Evolutionary conservation across 2,113 vertebrate genomes (phyloP).

Genomic region (Aplodontia rufa): DNA sequence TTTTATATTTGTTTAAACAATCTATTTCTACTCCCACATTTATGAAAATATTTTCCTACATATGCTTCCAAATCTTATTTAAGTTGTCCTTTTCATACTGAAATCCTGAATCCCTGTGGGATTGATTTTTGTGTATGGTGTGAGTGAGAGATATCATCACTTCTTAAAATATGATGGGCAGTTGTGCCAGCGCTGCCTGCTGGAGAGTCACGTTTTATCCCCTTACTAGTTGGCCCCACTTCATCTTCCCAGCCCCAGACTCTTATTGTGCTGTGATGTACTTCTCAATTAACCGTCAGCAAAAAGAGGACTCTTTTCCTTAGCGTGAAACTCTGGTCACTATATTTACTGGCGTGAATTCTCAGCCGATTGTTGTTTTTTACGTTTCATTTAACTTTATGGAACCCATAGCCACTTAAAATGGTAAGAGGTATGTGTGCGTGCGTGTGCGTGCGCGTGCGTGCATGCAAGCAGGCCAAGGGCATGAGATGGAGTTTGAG

Average conservation of each 20-base stretch:
- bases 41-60: background rate
- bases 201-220: too few species aligned
- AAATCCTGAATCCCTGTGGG: background rate
- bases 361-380: background rate
- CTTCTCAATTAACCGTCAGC: background rate
- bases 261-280: background rate
- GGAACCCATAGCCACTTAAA: background rate
- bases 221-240: too few species aligned
- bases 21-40: background rate
- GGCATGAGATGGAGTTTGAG: background rate
- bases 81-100: background rate
- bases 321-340: background rate
- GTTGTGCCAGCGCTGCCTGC: background rate
- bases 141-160: background rate
- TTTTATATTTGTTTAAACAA: background rate
- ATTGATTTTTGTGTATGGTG: background rate
- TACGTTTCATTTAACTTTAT: background rate
- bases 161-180: background rate
- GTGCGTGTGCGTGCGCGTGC: background rate
- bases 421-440: background rate
- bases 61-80: background rate
- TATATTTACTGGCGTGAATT: background rate
- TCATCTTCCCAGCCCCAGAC: too few species aligned
- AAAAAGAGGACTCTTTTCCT: background rate
- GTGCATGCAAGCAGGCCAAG: background rate